Conservation (phyloP, 2,113 vertebrate species). For the Phalacrocorax aristotelis region DNA sequence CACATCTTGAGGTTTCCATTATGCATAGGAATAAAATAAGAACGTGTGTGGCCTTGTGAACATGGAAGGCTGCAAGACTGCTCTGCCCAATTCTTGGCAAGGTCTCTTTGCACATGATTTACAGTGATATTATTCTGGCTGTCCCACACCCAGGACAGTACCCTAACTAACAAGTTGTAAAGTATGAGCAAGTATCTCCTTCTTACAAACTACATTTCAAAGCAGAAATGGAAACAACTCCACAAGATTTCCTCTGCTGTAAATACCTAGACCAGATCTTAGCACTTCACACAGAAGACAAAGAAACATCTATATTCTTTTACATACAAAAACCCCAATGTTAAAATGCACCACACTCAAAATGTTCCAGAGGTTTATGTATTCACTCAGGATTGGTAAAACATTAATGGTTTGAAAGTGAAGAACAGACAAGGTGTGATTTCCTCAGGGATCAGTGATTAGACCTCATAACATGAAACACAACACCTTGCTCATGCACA, state of each 20-base stretch:
- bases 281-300: background rate
- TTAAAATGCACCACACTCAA: background rate
- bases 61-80: background rate
- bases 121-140: background rate
- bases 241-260: background rate
- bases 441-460: background rate
- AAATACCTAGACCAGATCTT: background rate
- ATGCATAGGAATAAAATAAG: background rate
- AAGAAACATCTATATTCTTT: background rate
- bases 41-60: background rate
- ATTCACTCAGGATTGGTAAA: background rate
- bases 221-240: background rate
- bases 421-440: background rate
- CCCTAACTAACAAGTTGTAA: background rate
- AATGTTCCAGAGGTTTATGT: background rate
- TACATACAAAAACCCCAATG: accelerated
- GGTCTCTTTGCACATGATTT: background rate
- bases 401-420: background rate
- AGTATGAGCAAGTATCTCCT: background rate
- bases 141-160: background rate
- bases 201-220: background rate
- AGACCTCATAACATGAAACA: background rate
- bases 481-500: background rate
- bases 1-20: background rate
- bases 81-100: background rate